Evolutionary conservation across 1,140 invertebrate genomes (phyloP).

Genomic region (Drosophila burlai): DNA sequence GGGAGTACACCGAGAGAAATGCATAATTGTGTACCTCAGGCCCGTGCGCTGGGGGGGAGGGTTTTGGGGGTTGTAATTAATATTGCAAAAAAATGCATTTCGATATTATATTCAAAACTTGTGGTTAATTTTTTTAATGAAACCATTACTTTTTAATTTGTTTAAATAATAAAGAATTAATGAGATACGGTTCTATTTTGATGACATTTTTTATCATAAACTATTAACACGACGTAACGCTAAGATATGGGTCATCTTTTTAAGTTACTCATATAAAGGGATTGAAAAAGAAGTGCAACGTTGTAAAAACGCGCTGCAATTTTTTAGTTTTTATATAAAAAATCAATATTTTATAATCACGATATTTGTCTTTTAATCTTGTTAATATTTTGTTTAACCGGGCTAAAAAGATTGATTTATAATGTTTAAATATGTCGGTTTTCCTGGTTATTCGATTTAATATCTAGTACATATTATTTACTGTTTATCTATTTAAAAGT

Average conservation of each 20-base stretch:
- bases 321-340: no score
- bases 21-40: not conserved
- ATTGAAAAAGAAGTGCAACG: not conserved
- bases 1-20: slow-evolving; percentile 7
- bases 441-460: not conserved
- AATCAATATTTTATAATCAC: no score
- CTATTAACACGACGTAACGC: not conserved
- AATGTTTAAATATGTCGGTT: not conserved
- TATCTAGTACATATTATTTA: not conserved
- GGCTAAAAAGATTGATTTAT: no score
- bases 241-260: not conserved
- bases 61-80: no score
- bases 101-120: no score
- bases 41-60: no score
- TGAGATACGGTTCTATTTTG: not conserved
- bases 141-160: no score
- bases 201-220: not conserved
- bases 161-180: not conserved
- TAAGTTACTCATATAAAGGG: not conserved
- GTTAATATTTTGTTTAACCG: no score
- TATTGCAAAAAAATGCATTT: no score
- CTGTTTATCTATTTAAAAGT: not conserved
- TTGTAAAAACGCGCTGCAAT: no score
- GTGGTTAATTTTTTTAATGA: no score
- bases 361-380: no score